Conservation (phyloP, 1,140 invertebrate genomes). For the Chironomus striatipennis region DNA sequence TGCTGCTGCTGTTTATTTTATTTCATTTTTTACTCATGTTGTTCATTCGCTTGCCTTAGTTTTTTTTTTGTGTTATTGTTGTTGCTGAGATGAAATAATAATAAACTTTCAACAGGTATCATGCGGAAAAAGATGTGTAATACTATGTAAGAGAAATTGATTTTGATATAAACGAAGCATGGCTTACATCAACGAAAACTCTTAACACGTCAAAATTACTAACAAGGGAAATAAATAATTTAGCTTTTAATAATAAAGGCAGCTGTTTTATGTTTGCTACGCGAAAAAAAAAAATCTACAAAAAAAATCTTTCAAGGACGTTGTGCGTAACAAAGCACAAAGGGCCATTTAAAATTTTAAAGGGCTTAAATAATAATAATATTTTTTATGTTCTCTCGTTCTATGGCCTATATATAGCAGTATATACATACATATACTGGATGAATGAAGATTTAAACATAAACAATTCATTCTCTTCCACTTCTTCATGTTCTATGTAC, state of each 20-base stretch:
- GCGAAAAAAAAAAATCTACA: not conserved
- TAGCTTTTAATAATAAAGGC: not conserved
- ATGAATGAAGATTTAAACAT: not conserved
- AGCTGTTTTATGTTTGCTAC: slow-evolving; percentile 1
- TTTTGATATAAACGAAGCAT: too few species aligned
- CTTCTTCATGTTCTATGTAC: not conserved
- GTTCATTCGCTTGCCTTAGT: not conserved
- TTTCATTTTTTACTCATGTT: not conserved
- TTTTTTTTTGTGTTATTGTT: too few species aligned
- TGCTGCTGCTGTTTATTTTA: too few species aligned
- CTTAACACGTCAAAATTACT: too few species aligned
- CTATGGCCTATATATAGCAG: not conserved
- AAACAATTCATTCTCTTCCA: not conserved
- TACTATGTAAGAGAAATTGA: too few species aligned
- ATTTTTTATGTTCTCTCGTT: not conserved
- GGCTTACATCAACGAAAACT: too few species aligned
- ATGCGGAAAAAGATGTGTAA: not conserved
- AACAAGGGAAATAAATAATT: too few species aligned
- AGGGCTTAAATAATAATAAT: not conserved
- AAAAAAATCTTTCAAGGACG: not conserved
- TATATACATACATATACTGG: not conserved
- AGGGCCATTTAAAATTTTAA: slow-evolving; percentile 4
- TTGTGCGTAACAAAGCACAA: not conserved
- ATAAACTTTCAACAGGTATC: slow-evolving; percentile 1
- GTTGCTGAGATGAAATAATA: not conserved